Percentiles rank a stretch among this genome's conserved stretches.
phyloP scores from a whole-genome alignment of 2,888 invertebrate genomes.

The Drosophila vallismaia region DNA sequence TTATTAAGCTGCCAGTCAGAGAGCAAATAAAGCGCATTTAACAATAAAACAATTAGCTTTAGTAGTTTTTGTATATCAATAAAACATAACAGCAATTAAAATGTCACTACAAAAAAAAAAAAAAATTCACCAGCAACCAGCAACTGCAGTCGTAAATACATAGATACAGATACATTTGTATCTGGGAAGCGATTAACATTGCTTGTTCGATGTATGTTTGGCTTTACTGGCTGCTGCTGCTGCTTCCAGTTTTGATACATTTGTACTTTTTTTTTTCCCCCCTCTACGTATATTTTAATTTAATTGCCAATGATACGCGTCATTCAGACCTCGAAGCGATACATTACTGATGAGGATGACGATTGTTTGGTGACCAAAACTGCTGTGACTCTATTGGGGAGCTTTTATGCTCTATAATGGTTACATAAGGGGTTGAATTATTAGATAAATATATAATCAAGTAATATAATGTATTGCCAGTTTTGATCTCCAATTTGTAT shows the following conservation, averaged over 20 bases:
- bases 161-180: constrained; percentile 22
- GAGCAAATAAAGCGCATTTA: constrained; percentile 69
- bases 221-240: constrained; percentile 23
- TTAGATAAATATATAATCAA: background rate
- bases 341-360: constrained; percentile 50
- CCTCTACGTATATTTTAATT: constrained; percentile 61
- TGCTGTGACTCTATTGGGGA: constrained; percentile 19
- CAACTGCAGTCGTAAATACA: constrained; percentile 24
- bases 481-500: background rate
- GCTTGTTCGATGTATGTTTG: constrained; percentile 32
- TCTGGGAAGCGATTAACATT: constrained; percentile 61
- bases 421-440: background rate
- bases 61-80: constrained; percentile 77
- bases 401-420: background rate
- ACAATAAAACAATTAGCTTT: constrained; percentile 78
- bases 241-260: constrained; percentile 17
- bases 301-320: constrained; percentile 80
- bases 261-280: constrained; percentile 29
- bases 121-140: constrained; percentile 25
- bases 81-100: constrained; percentile 77
- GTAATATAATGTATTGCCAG: background rate
- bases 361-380: constrained; percentile 26
- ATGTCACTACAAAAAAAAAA: constrained; percentile 77
- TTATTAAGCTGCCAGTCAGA: constrained; percentile 75
- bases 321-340: constrained; percentile 72